phyloP scores from a whole-genome alignment of 2,113 vertebrate genomes.

The Burhinus bistriatus region DNA sequence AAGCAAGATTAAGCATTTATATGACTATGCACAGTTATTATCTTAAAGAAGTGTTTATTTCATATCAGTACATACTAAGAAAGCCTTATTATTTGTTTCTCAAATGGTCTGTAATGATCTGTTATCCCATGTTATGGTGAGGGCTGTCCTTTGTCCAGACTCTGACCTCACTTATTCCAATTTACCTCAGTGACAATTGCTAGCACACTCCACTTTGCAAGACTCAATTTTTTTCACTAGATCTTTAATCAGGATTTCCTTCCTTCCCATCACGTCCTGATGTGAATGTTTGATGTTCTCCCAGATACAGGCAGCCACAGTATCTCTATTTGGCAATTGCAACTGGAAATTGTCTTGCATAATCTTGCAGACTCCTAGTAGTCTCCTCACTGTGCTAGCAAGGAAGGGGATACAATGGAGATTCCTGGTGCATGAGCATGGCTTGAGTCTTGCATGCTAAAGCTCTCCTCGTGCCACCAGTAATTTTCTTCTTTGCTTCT shows the following conservation, averaged over 20 bases:
- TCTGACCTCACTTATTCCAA: background rate
- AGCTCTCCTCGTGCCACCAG: background rate
- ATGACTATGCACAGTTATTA: background rate
- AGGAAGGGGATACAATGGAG: background rate
- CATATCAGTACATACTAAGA: background rate
- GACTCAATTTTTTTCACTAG: background rate
- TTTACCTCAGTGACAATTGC: background rate
- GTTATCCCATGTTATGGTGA: background rate
- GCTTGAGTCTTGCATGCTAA: background rate
- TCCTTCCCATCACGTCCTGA: background rate
- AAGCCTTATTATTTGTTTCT: background rate
- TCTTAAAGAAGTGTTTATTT: background rate
- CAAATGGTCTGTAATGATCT: background rate
- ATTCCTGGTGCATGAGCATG: background rate
- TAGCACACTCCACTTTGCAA: background rate
- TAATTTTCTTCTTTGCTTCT: background rate
- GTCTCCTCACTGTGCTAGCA: background rate
- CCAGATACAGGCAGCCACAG: background rate
- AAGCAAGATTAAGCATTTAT: background rate
- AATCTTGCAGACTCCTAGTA: background rate
- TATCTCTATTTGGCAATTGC: background rate
- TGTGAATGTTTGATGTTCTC: background rate
- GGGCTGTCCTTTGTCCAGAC: background rate
- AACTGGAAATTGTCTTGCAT: background rate
- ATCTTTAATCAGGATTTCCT: background rate